These are phyloP conservation scores for Venturia canescens DNA, from an alignment of 1,140 invertebrate genomes.

Conservation along the genomic window DNA sequence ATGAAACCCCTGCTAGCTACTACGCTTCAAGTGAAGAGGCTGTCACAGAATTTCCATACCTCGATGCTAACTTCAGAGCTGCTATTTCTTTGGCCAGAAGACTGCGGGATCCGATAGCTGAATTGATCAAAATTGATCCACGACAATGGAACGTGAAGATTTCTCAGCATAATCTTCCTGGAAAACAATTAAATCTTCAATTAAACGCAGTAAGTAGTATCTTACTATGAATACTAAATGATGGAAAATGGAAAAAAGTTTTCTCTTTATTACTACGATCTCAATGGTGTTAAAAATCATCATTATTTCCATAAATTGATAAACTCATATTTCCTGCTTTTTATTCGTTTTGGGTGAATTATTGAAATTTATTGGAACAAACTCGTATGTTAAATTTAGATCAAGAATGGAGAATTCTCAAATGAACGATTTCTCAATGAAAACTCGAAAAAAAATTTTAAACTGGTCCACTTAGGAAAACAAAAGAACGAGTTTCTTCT, in stretches of 20 bases:
- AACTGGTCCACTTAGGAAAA: no score
- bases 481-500: no score
- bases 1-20: constrained; percentile 92
- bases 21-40: constrained; percentile 92
- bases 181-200: constrained; percentile 84
- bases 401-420: no score
- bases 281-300: no score
- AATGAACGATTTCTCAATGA: no score
- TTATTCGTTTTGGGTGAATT: no score
- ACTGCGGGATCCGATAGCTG: constrained; percentile 91
- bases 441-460: no score
- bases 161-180: constrained; percentile 94
- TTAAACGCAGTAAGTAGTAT: constrained; percentile 82
- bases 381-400: no score
- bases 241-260: constrained; percentile 32
- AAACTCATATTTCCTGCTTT: no score
- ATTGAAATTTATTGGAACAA: no score
- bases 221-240: no score
- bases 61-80: constrained; percentile 80
- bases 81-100: constrained; percentile 90
- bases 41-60: constrained; percentile 87
- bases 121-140: constrained; percentile 94
- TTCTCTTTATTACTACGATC: constrained; percentile 1
- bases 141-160: constrained; percentile 93
- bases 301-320: no score